Evolutionary conservation across 1,140 invertebrate species (phyloP), one percentile per base, ranked within the genome.

Genomic region (Orchestia grillus): DNA sequence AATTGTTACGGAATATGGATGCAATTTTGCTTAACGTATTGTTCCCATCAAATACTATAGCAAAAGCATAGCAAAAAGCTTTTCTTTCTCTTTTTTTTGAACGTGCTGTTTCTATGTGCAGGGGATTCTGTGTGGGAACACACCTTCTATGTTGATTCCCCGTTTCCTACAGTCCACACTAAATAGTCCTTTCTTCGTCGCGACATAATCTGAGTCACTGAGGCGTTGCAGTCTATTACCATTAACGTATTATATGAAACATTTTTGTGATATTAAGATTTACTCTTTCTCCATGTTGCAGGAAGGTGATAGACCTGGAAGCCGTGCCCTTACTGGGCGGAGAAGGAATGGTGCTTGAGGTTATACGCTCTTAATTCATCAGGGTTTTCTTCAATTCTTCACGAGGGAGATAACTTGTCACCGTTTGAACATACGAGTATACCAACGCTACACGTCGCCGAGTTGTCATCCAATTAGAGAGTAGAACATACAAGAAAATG

Each of bases 311-410:
- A 6, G 44, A 94, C 44, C 40, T 94, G 44, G 44, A 44, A 44
- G 92, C 43, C 41, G 92, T 94, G 44, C 44, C 92, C 11, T n/a
- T 94, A n/a, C 43, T 94, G 44, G 44, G 8, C 23, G 92, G 92
- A 0, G 92, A 94, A 45, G 92, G 92, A 19, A 44, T 94, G 92
- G 92, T 94, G 92, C 43, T 94, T 15, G 6, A 94, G 44, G 92
- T 94, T 0, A 40, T 94, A 47, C 43, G 47, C 42, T 42, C 43
- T 1, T 90, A 90, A 42, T 11, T 42, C 42, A 8, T 43, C 62
- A 15, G 28, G 62, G 47, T 8, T 8, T 77, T 77, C 62, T 77
- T 36, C 62, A 23, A 23, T 23, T 77, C 15, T 77, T 77, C 62
- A 15, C 28, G 11, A 77, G 1, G 15, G 1, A 15, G 28, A 77